Evolutionary conservation across 2,113 vertebrate species (phyloP).

Genomic region (Heloderma charlesbogerti): DNA sequence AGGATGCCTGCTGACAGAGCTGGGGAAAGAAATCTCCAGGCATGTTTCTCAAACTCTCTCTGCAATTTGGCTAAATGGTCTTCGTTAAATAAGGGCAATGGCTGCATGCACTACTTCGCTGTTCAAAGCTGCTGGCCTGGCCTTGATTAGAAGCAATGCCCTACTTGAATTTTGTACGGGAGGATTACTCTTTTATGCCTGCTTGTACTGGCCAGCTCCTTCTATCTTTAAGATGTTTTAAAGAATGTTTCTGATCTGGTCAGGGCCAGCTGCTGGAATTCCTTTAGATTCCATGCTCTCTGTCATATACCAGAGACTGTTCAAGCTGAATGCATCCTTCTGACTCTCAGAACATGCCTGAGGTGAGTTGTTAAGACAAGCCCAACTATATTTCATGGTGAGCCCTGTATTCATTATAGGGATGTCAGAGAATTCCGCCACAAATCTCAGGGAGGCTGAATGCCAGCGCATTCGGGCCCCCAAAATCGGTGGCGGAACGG

Average conservation of each 20-base stretch:
- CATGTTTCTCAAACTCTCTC: conserved; percentile 12
- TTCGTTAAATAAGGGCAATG: conserved; percentile 5
- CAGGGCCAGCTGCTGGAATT: conserved; percentile 41
- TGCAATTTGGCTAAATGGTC: background rate
- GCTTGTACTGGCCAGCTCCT: background rate
- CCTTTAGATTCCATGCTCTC: background rate
- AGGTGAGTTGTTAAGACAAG: background rate
- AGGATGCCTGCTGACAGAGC: conserved; percentile 23
- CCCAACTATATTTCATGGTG: background rate
- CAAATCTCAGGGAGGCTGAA: too few species aligned
- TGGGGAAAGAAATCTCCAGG: conserved; percentile 20
- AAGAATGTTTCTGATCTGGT: conserved; percentile 41
- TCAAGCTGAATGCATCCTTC: conserved; percentile 16
- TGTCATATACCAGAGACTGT: conserved; percentile 23
- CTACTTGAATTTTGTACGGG: accelerated
- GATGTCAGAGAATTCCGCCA: too few species aligned
- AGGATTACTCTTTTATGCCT: accelerated
- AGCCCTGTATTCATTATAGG: background rate
- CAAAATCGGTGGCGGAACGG: too few species aligned
- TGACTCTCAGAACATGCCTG: background rate
- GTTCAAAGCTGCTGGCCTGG: background rate
- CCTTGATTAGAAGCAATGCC: background rate
- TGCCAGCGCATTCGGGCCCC: too few species aligned
- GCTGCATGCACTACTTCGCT: background rate
- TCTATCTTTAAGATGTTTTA: conserved; percentile 32